Percentiles rank a stretch among this genome's conserved stretches.
Evolutionary conservation across 2,888 invertebrate genomes (phyloP).

Genomic region (Pinctada fucata): DNA sequence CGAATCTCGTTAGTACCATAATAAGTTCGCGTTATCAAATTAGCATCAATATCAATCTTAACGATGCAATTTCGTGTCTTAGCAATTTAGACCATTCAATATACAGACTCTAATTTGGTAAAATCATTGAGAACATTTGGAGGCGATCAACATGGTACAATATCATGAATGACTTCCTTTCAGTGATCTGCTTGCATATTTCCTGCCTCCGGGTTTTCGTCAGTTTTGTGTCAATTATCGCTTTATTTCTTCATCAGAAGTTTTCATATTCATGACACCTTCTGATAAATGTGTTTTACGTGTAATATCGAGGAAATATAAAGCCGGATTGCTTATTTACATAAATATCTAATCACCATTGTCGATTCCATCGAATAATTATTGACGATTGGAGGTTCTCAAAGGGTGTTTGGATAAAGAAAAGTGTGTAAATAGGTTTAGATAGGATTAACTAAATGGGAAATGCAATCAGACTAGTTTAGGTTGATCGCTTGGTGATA

Average conservation of each 20-base stretch:
- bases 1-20: no score
- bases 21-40: no score
- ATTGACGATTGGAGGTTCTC: not conserved
- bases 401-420: not conserved
- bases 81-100: no score
- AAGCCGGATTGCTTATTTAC: not conserved
- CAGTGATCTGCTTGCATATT: no score
- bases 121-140: no score
- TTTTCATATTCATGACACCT: not conserved
- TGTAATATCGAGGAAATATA: not conserved
- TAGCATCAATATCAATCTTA: no score
- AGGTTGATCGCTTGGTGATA: not conserved
- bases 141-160: no score
- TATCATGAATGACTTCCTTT: no score
- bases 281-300: not conserved
- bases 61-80: no score
- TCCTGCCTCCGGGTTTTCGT: no score
- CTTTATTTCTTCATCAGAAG: not conserved
- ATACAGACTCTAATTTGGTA: no score
- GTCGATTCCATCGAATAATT: not conserved
- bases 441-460: not conserved
- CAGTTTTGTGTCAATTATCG: not conserved
- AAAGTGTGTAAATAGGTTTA: not conserved
- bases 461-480: slow-evolving; percentile 1
- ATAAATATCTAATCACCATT: not conserved